phyloP scores from a whole-genome alignment of 2,797 vertebrate species.

The Enoplosus armatus region DNA sequence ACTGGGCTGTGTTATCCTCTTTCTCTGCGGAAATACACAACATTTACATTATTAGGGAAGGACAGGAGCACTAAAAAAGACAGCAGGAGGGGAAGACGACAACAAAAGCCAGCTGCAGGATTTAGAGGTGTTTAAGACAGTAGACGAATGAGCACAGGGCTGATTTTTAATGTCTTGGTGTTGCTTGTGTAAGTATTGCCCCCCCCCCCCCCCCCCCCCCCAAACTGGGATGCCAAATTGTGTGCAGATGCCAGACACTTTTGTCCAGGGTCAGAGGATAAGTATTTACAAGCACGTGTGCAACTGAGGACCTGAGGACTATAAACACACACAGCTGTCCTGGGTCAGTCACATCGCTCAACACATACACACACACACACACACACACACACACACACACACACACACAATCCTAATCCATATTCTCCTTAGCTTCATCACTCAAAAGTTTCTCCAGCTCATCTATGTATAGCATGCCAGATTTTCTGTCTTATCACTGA shows the following conservation, averaged over 20 bases:
- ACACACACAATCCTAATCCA: background rate
- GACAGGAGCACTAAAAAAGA: background rate
- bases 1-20: background rate
- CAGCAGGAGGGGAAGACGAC: background rate
- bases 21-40: constrained; percentile 4
- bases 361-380: background rate
- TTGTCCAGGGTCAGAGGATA: constrained; percentile 68
- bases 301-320: constrained; percentile 39
- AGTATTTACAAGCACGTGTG: constrained; percentile 74
- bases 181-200: constrained; percentile 23
- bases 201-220: background rate
- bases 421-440: constrained; percentile 9
- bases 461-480: background rate
- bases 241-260: constrained; percentile 54
- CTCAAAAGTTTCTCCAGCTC: constrained; percentile 1
- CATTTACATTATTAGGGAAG: background rate
- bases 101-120: background rate
- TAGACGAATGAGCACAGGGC: background rate
- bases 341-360: constrained; percentile 45
- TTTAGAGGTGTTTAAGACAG: constrained; percentile 5
- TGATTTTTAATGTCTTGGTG: constrained; percentile 7
- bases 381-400: constrained; percentile 18
- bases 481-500: background rate
- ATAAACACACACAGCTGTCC: constrained; percentile 76
- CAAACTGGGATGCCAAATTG: constrained; percentile 29